A percentile compares a stretch with the other conserved stretches of the same genome.
Conservation (phyloP, 2,888 invertebrate species). For the Amblyteles armatorius region DNA sequence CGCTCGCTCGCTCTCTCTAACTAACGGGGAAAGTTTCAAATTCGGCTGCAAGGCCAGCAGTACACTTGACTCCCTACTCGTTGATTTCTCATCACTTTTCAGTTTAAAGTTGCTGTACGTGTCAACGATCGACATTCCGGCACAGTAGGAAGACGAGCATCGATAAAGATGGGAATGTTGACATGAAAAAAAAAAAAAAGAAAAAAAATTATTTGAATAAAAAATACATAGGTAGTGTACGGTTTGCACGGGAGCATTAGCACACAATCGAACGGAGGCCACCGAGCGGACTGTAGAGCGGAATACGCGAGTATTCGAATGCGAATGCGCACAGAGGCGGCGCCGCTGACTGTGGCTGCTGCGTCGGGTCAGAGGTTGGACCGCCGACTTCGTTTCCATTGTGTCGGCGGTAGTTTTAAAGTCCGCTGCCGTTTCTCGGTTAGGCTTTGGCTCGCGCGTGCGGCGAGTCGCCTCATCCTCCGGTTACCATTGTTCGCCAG, state of each 20-base stretch:
- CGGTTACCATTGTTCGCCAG: slow-evolving; percentile 79
- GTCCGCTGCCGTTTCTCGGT: slow-evolving; percentile 70
- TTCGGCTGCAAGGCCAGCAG: slow-evolving; percentile 83
- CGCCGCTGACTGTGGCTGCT: slow-evolving; percentile 61
- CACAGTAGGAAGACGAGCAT: not conserved
- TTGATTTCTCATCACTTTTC: not conserved
- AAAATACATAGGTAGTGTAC: slow-evolving; percentile 56
- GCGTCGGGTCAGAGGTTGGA: slow-evolving; percentile 81
- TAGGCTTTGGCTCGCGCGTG: slow-evolving; percentile 62
- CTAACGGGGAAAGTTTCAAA: slow-evolving; percentile 83
- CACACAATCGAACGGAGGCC: slow-evolving; percentile 83
- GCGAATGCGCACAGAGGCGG: slow-evolving; percentile 74
- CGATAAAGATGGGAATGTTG: not conserved
- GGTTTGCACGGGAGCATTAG: slow-evolving; percentile 78
- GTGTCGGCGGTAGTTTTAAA: slow-evolving; percentile 81
- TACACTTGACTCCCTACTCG: slow-evolving; percentile 30
- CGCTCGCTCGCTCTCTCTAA: too few relatives aligned
- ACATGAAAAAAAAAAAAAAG: too few relatives aligned
- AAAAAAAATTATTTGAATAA: slow-evolving; percentile 27
- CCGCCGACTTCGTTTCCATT: slow-evolving; percentile 83
- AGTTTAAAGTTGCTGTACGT: too few relatives aligned
- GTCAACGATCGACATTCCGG: too few relatives aligned
- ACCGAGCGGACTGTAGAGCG: slow-evolving; percentile 52
- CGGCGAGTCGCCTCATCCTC: slow-evolving; percentile 56
- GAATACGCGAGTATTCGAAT: slow-evolving; percentile 75